These are phyloP conservation scores for Fulica atra DNA, from an alignment of 2,113 vertebrate genomes.

Conservation along the genomic window DNA sequence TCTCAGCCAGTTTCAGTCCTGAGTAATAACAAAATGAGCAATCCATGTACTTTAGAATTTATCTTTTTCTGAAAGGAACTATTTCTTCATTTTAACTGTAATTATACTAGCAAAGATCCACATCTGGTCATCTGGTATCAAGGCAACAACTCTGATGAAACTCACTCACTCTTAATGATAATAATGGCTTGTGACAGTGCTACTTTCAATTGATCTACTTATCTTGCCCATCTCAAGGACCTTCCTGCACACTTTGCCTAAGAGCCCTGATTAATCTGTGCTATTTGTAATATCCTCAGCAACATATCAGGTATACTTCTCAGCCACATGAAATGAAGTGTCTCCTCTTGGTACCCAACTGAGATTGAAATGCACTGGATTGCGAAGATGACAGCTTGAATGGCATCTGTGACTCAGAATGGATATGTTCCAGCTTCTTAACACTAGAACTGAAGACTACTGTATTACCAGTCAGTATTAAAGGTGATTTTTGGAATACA, in stretches of 20 bases:
- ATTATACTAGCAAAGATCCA: background rate
- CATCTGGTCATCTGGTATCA: background rate
- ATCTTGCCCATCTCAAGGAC: background rate
- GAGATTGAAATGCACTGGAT: background rate
- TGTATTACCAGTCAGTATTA: background rate
- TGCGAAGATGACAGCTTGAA: background rate
- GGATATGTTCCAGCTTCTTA: background rate
- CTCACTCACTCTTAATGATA: background rate
- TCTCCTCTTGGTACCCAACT: background rate
- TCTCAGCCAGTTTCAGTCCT: background rate
- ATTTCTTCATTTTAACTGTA: constrained; percentile 2
- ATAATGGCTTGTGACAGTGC: background rate
- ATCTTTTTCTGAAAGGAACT: background rate
- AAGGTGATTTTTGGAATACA: background rate
- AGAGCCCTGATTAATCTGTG: background rate
- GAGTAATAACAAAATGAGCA: background rate
- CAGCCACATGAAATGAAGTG: background rate
- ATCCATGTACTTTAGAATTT: background rate
- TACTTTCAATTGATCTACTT: background rate
- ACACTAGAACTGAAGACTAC: background rate
- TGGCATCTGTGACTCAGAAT: background rate
- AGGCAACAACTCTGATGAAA: background rate
- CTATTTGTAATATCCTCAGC: background rate
- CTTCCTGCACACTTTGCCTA: background rate
- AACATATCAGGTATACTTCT: background rate